Evolutionary conservation across 2,113 vertebrate species (phyloP), one percentile per base, ranked within the genome.

Genomic region (Monarcha castaneiventris): DNA sequence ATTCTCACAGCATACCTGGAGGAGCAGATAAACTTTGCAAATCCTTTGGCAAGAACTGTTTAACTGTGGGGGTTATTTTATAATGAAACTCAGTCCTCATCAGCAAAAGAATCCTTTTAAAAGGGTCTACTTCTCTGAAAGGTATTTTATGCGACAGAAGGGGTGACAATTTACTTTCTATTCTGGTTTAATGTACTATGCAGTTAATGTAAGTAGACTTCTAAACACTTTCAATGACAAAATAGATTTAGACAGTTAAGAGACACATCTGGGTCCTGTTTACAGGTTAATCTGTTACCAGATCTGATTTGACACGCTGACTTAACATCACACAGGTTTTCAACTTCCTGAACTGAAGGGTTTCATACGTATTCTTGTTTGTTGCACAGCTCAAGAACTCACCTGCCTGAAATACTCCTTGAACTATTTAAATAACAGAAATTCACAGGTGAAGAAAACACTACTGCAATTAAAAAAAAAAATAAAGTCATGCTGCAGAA

Each of bases 281-380:
- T 91, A 83, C 87, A 95, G 84, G 91, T 95, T 96, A 91, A 95
- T 95, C 94, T 93, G 78, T 90, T 90, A 90, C 78, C 63, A 96
- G 63, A 96, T 95, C 71, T 95, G 67, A 78, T 87, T 21, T 91
- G 82, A 91, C 82, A 93, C 63, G 88, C 71, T 84, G 82, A 93
- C 78, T 88, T 90, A 85, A 32, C 33, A 85, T 27, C 27, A 55
- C 33, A 93, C 35, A 67, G 32, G 18, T 91, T 77, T 93, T 76
- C 37, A 41, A 2, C 37, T 61, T 83, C 84, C 59, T 73, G 41
- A 90, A 83, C 49, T 64, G 25, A 84, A 56, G 52, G 66, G 43
- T 35, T 90, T 62, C 6, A 3, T 20, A 33, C 3, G 5, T 46
- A 12, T 68, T 76, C 44, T 17, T 72, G 16, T 72, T 82, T 54